These are phyloP conservation scores for Strix aluco DNA, from an alignment of 2,113 vertebrate species.

Conservation along the genomic window DNA sequence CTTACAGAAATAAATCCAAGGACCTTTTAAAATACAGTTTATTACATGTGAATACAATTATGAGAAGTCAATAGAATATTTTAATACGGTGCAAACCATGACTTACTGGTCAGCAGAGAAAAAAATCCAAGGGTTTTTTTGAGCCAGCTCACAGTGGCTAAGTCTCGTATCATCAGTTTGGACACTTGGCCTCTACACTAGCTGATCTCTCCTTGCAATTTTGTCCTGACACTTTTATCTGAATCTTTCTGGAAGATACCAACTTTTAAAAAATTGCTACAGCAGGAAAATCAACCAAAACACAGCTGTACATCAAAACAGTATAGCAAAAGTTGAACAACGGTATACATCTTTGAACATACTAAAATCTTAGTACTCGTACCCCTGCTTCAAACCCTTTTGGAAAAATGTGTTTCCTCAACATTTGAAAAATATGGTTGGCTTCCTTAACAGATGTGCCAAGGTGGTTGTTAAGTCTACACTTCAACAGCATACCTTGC, in stretches of 20 bases:
- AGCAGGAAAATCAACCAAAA: neutral
- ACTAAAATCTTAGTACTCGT: neutral
- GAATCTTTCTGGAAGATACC: neutral
- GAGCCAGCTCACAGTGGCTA: neutral
- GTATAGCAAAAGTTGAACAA: neutral
- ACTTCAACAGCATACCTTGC: conserved; percentile 67
- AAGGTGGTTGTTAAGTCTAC: neutral
- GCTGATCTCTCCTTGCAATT: neutral
- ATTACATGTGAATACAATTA: neutral
- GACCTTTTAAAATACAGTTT: neutral
- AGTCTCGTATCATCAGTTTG: neutral
- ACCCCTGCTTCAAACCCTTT: neutral
- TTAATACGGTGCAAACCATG: neutral
- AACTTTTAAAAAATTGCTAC: neutral
- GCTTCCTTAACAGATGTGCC: neutral
- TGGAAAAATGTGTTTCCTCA: neutral
- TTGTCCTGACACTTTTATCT: neutral
- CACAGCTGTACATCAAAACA: neutral
- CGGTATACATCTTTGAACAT: rapidly evolving
- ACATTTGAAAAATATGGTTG: neutral
- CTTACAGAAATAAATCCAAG: neutral
- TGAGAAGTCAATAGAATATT: neutral
- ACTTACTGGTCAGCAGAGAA: neutral
- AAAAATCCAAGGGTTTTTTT: neutral
- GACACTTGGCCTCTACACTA: neutral